Evolutionary conservation across 2,888 invertebrate genomes (phyloP).

Genomic region (Lissonota sp.): DNA sequence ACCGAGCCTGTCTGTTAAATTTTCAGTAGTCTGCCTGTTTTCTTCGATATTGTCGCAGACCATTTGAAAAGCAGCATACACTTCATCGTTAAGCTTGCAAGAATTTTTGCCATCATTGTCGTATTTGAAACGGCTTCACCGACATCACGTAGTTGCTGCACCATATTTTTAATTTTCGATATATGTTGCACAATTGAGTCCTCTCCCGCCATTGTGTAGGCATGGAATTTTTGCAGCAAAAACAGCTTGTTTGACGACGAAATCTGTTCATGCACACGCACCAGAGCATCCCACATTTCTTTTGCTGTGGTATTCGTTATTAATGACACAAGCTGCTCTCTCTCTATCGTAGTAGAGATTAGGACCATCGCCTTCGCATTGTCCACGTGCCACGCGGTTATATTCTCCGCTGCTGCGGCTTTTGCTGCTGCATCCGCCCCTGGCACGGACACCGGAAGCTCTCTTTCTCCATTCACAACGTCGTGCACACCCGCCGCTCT

Average conservation of each 20-base stretch:
- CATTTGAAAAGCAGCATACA: neutral
- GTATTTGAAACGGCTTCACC: neutral
- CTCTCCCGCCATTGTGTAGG: neutral
- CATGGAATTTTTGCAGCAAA: slow-evolving; percentile 27
- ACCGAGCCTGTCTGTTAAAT: neutral
- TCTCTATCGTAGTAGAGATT: slow-evolving; percentile 51
- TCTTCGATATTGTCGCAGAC: neutral
- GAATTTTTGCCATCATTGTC: neutral
- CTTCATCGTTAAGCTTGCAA: neutral
- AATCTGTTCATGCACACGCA: slow-evolving; percentile 64
- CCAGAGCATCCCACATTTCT: slow-evolving; percentile 68
- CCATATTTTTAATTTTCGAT: too few species aligned
- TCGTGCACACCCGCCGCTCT: slow-evolving; percentile 44
- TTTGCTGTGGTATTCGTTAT: slow-evolving; percentile 64
- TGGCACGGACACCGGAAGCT: neutral
- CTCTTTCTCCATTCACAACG: slow-evolving; percentile 34
- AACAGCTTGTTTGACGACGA: slow-evolving; percentile 60
- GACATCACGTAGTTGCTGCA: neutral
- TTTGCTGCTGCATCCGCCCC: too few species aligned
- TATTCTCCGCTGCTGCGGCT: neutral
- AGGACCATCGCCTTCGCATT: slow-evolving; percentile 59
- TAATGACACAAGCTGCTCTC: slow-evolving; percentile 45
- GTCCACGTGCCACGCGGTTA: slow-evolving; percentile 49
- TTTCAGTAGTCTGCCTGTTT: neutral
- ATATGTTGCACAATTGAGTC: too few species aligned